phyloP scores from a whole-genome alignment of 2,797 vertebrate species.

The Gymnothorax reevesii region DNA sequence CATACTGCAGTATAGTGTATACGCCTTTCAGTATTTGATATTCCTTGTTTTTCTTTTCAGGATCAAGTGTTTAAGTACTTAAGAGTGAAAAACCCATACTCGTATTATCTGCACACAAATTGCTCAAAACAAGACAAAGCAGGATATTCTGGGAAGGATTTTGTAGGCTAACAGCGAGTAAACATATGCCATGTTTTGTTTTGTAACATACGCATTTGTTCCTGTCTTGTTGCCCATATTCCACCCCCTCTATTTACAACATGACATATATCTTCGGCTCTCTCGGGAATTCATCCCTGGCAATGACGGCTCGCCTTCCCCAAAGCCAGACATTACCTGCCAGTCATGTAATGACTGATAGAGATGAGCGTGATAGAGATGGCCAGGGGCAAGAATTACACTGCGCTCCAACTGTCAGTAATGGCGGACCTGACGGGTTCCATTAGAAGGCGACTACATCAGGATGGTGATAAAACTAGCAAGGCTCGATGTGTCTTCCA shows the following conservation, averaged over 20 bases:
- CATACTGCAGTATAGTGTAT: no score
- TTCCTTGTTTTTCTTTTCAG: neutral
- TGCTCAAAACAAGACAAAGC: no score
- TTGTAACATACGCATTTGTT: no score
- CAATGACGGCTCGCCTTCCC: neutral
- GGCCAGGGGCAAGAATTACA: neutral
- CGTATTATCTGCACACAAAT: neutral
- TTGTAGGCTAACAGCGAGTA: no score
- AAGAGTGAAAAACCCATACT: neutral
- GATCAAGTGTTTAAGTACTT: neutral
- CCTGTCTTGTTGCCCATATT: no score
- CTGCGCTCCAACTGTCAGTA: neutral
- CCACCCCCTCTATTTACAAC: no score
- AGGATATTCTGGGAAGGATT: no score
- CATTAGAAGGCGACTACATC: neutral
- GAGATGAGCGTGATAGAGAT: neutral
- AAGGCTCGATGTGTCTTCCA: neutral
- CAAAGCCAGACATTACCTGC: neutral
- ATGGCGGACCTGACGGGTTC: neutral
- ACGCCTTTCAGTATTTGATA: neutral
- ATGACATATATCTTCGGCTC: neutral
- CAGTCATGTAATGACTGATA: no score
- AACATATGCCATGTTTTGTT: no score
- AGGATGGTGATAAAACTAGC: conserved; percentile 5
- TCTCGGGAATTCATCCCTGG: neutral